phyloP scores from a whole-genome alignment of 37 sponge, comb jelly and placozoan genomes.

The Chondrosia reniformis region DNA sequence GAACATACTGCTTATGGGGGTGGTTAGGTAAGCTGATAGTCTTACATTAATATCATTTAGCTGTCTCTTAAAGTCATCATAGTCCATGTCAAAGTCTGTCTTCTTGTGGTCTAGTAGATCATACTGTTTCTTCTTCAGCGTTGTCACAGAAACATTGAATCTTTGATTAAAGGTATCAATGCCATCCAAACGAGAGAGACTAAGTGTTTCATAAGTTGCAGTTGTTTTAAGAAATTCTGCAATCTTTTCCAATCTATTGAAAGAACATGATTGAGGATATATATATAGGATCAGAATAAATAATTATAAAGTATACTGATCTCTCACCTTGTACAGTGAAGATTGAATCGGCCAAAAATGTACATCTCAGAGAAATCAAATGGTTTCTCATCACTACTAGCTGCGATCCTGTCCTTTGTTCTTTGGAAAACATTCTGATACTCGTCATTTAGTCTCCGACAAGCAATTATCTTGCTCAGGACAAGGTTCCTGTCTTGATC shows the following conservation, averaged over 20 bases:
- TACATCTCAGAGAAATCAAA: constrained; percentile 99
- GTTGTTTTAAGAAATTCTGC: constrained; percentile 67
- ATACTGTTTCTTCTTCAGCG: constrained; percentile 93
- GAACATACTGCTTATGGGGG: no score
- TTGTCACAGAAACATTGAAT: constrained; percentile 63
- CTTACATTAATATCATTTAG: constrained; percentile 61
- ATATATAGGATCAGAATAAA: constrained; percentile 9
- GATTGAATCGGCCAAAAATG: constrained; percentile 99
- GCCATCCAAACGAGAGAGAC: constrained; percentile 90
- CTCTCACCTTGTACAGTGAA: constrained; percentile 66
- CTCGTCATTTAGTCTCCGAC: constrained; percentile 82
- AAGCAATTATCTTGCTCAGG: constrained; percentile 68
- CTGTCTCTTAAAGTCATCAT: constrained; percentile 86
- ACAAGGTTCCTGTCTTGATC: constrained; percentile 81
- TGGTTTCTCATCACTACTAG: constrained; percentile 85
- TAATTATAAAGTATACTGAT: not conserved
- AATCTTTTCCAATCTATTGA: constrained; percentile 66
- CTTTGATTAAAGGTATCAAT: constrained; percentile 72
- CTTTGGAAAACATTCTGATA: constrained; percentile 93
- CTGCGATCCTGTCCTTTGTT: constrained; percentile 83
- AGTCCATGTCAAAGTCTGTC: constrained; percentile 86
- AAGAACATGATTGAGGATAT: not conserved
- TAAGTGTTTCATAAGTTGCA: constrained; percentile 63
- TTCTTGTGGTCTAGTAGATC: constrained; percentile 82
- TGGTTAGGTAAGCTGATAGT: no score